Conservation (phyloP, 2,888 invertebrate species). For the Erebia epiphron region DNA sequence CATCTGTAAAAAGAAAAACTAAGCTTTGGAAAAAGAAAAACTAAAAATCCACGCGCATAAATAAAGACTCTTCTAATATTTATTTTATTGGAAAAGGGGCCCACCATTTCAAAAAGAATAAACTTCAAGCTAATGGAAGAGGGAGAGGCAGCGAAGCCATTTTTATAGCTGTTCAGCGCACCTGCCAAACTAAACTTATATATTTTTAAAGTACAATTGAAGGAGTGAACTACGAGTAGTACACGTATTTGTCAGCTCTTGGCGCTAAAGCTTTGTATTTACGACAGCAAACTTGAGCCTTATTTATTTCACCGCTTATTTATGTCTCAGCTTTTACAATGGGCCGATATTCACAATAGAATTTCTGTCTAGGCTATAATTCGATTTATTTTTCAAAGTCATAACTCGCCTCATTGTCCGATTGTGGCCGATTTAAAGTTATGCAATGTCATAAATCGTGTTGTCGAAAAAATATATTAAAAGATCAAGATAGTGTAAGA, state of each 20-base stretch:
- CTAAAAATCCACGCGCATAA: no score
- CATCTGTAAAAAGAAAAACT: no score
- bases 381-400: constrained; percentile 59
- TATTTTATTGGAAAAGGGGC: no score
- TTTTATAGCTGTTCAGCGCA: background rate
- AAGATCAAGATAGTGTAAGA: constrained; percentile 60
- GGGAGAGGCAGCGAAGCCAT: background rate
- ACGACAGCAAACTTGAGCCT: constrained; percentile 35
- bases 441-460: constrained; percentile 59
- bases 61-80: no score
- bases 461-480: constrained; percentile 56
- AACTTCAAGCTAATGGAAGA: no score
- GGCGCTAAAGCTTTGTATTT: constrained; percentile 31
- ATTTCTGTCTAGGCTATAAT: constrained; percentile 48
- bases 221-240: constrained; percentile 12
- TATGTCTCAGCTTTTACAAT: constrained; percentile 45
- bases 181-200: constrained; percentile 1
- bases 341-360: constrained; percentile 48
- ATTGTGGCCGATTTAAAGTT: constrained; percentile 49
- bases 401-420: constrained; percentile 38
- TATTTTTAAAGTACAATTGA: constrained; percentile 9
- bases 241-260: constrained; percentile 32
- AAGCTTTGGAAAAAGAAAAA: no score
- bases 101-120: no score
- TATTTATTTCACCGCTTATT: constrained; percentile 51